Conservation (phyloP, 2,113 vertebrate genomes). For the Cyprinus carpio region DNA sequence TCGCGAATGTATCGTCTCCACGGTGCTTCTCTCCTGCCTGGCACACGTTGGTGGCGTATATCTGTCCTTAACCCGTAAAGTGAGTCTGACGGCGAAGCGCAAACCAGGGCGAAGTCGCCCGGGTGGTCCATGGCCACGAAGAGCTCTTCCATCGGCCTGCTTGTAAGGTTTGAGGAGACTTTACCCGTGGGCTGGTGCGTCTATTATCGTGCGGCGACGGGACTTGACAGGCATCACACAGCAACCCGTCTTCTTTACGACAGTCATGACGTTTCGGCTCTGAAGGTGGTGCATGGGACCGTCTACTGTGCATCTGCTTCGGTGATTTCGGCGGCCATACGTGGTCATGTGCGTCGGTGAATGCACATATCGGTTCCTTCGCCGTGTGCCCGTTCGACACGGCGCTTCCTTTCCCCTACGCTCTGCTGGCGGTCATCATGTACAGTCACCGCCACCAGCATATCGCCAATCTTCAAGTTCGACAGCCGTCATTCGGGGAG, state of each 20-base stretch:
- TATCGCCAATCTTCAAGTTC: slow-evolving; percentile 80
- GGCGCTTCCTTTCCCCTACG: slow-evolving; percentile 74
- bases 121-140: too few relatives aligned
- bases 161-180: too few relatives aligned
- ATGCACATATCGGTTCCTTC: slow-evolving; percentile 75
- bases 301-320: slow-evolving; percentile 81
- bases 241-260: slow-evolving; percentile 59
- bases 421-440: slow-evolving; percentile 71
- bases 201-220: too few relatives aligned
- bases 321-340: slow-evolving; percentile 71
- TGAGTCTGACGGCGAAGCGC: too few relatives aligned
- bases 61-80: too few relatives aligned
- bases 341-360: slow-evolving; percentile 76
- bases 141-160: too few relatives aligned
- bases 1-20: too few relatives aligned
- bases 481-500: slow-evolving; percentile 32
- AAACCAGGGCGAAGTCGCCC: too few relatives aligned
- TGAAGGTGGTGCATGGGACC: slow-evolving; percentile 80
- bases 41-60: too few relatives aligned
- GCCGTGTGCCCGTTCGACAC: slow-evolving; percentile 73
- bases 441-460: slow-evolving; percentile 73
- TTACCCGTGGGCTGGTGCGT: too few relatives aligned
- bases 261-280: not conserved
- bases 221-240: slow-evolving; percentile 77
- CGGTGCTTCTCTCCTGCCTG: too few relatives aligned